These are phyloP conservation scores for Eurypyga helias DNA, from an alignment of 2,113 vertebrate species.

Conservation along the genomic window DNA sequence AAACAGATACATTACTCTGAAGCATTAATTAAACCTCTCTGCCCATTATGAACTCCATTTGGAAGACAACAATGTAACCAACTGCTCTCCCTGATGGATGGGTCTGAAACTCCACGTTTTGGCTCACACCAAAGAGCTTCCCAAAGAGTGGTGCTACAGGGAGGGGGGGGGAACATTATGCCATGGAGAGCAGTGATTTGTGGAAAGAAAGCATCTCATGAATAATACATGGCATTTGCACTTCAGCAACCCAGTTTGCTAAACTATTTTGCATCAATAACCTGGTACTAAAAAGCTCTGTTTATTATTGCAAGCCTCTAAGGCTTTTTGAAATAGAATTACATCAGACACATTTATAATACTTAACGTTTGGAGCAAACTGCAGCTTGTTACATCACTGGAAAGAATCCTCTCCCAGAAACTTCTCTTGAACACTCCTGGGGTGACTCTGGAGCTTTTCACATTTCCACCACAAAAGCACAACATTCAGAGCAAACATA, in stretches of 20 bases:
- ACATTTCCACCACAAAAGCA: background rate
- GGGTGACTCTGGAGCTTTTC: background rate
- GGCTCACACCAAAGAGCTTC: conserved; percentile 50
- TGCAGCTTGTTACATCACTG: background rate
- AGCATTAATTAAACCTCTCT: conserved; percentile 78
- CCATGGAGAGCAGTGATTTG: conserved; percentile 54
- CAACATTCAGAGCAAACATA: fast-evolving
- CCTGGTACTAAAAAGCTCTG: conserved; percentile 55
- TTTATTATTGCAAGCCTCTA: conserved; percentile 40
- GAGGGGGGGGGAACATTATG: background rate
- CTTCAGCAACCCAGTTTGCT: conserved; percentile 70
- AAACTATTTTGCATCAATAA: conserved; percentile 75
- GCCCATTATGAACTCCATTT: conserved; percentile 70
- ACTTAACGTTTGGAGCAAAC: background rate
- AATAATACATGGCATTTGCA: conserved; percentile 67
- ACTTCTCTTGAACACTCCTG: background rate
- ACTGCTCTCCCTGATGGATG: conserved; percentile 45
- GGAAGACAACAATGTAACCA: conserved; percentile 50
- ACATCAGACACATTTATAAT: conserved; percentile 46
- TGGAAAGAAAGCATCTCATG: conserved; percentile 43
- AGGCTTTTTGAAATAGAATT: conserved; percentile 65
- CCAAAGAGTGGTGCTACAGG: background rate
- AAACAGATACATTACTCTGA: conserved; percentile 78
- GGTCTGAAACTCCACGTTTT: background rate
- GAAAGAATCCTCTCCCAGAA: background rate